Base-by-base conservation (phyloP, 2,888 invertebrate species). In the Malthinus flaveolus region DNA sequence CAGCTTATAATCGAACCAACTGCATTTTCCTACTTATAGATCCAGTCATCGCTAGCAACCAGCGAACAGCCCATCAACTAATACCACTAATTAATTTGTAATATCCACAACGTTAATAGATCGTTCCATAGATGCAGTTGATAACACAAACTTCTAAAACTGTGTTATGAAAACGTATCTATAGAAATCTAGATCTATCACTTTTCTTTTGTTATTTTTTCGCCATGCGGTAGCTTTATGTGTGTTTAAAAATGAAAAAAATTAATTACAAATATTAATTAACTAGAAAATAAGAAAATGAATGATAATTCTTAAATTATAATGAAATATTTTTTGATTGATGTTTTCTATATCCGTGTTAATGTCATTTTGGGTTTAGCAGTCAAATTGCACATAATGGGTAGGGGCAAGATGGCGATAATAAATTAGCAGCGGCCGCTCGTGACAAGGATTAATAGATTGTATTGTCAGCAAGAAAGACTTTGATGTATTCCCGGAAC, bases 371-470 rank as follows among this genome's bases (percentile, higher is more conserved):
- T 69, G 69, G 66, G 67, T 72, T 71, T 72, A 66, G 71, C 68
- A 72, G 71, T 69, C 68, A 66, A 67, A 66, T 67, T 66, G 66
- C 66, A 64, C 59, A 57, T 68, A 68, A 65, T 62, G 62, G 62
- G 63, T 62, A 63, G 63, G 61, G 63, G 63, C 50, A 59, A 58
- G 70, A 70, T 64, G 66, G 70, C 70, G 70, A 73, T 76, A 76
- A 76, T 76, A 76, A 76, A 77, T 77, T 76, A 76, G 74, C 71
- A 68, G 73, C 68, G 73, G 74, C 71, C 75, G 70, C 59, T 64
- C 72, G 65, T 76, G 77, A 77, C 77, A 73, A 71, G 75, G 75
- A 77, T 76, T 76, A 77, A 77, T 77, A 75, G 76, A 76, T 75
- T 75, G 76, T 74, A 75, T 75, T 77, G 76, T 76, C 75, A 76